A percentile compares a stretch with the other conserved stretches of the same genome.
phyloP scores from a whole-genome alignment of 2,797 vertebrate genomes.

The Enteromius viviparus region DNA sequence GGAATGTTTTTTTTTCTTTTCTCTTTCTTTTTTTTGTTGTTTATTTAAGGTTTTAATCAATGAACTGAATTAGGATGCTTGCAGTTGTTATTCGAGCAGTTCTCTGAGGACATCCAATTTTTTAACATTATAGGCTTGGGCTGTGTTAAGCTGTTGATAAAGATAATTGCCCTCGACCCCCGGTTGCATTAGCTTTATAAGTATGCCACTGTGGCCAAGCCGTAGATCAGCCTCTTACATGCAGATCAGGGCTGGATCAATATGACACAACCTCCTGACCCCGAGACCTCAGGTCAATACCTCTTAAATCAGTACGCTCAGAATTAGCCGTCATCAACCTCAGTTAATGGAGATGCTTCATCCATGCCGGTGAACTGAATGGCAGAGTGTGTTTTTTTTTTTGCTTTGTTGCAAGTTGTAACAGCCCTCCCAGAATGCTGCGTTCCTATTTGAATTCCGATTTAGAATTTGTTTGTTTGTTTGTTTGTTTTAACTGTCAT shows the following conservation, averaged over 20 bases:
- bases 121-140: conserved; percentile 26
- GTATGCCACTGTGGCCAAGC: conserved; percentile 44
- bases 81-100: background rate
- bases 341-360: conserved; percentile 63
- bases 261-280: conserved; percentile 66
- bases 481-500: background rate
- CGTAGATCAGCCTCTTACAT: conserved; percentile 57
- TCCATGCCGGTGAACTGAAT: conserved; percentile 63
- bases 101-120: conserved; percentile 36
- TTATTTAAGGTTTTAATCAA: conserved; percentile 49
- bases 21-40: conserved; percentile 17
- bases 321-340: conserved; percentile 70
- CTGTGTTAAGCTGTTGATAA: conserved; percentile 53
- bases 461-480: background rate
- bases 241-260: conserved; percentile 63
- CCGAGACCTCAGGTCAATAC: conserved; percentile 64
- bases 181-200: conserved; percentile 50
- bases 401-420: conserved; percentile 13
- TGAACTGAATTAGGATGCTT: conserved; percentile 43
- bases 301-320: conserved; percentile 59
- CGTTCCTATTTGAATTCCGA: background rate
- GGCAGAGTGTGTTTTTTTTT: background rate
- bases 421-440: background rate
- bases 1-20: conserved; percentile 32
- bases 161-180: conserved; percentile 50